phyloP scores from a whole-genome alignment of 2,797 vertebrate species.

The Gouania willdenowi region DNA sequence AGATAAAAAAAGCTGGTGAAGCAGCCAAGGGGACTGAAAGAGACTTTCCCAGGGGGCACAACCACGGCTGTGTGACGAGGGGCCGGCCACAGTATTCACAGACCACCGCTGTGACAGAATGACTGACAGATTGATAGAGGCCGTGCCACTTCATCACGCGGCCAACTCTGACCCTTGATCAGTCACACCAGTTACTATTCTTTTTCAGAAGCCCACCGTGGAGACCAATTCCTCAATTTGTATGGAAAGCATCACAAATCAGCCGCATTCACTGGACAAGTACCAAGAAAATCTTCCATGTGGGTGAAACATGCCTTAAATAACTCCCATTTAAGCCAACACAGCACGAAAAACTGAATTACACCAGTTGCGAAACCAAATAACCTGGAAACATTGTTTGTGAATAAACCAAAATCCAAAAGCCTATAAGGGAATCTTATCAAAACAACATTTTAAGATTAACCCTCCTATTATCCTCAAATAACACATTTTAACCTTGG shows the following conservation, averaged over 20 bases:
- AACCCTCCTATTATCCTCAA: too few species aligned
- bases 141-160: constrained; percentile 72
- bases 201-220: constrained; percentile 60
- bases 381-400: background rate
- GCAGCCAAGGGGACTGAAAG: constrained; percentile 44
- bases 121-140: constrained; percentile 74
- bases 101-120: constrained; percentile 63
- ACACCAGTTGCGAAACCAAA: constrained; percentile 5
- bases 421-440: too few species aligned
- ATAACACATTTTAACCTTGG: too few species aligned
- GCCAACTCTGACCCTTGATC: constrained; percentile 69
- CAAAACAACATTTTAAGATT: too few species aligned
- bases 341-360: constrained; percentile 9
- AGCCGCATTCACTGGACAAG: constrained; percentile 53
- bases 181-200: constrained; percentile 72
- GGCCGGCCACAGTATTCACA: constrained; percentile 56
- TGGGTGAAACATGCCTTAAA: constrained; percentile 47
- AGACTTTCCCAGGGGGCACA: constrained; percentile 66
- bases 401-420: too few species aligned
- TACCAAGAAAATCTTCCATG: constrained; percentile 29
- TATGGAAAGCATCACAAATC: constrained; percentile 62
- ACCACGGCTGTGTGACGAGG: constrained; percentile 45
- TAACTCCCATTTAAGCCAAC: constrained; percentile 17
- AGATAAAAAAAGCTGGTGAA: constrained; percentile 71
- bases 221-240: constrained; percentile 72